Percentiles rank a stretch among this genome's conserved stretches.
These are phyloP conservation scores for Dermochelys coriacea DNA, from an alignment of 2,797 vertebrate species.

Conservation along the genomic window DNA sequence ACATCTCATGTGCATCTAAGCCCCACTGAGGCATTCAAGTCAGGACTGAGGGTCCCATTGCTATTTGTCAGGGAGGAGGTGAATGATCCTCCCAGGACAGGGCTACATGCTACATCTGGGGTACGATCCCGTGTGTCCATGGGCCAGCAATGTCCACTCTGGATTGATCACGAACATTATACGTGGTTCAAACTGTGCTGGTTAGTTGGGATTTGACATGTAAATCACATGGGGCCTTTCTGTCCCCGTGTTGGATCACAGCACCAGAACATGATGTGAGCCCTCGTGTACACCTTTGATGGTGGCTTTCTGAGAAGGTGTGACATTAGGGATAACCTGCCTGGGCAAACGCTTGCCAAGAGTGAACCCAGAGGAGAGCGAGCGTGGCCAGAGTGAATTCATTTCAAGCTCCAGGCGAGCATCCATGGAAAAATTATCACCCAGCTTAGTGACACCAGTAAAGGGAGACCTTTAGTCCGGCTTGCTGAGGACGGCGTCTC, in stretches of 20 bases:
- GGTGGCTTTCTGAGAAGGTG: neutral
- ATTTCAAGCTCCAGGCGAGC: neutral
- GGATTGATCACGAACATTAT: neutral
- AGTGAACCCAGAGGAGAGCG: neutral
- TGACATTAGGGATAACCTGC: neutral
- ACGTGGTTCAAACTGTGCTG: neutral
- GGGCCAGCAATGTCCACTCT: neutral
- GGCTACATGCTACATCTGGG: neutral
- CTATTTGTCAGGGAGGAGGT: neutral
- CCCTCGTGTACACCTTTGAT: neutral
- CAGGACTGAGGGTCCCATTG: neutral
- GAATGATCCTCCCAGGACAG: neutral
- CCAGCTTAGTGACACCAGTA: rapidly evolving
- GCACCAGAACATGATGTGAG: neutral
- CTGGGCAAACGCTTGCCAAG: neutral
- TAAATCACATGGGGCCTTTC: neutral
- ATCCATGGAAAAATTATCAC: neutral
- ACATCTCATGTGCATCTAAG: neutral
- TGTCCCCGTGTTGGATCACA: neutral
- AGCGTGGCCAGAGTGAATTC: neutral
- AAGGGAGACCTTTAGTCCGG: neutral
- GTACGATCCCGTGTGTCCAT: neutral
- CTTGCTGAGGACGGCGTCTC: neutral
- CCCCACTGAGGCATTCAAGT: neutral
- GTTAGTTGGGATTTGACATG: neutral